These are phyloP conservation scores for Fratercula arctica DNA, from an alignment of 2,797 vertebrate species.

Conservation along the genomic window DNA sequence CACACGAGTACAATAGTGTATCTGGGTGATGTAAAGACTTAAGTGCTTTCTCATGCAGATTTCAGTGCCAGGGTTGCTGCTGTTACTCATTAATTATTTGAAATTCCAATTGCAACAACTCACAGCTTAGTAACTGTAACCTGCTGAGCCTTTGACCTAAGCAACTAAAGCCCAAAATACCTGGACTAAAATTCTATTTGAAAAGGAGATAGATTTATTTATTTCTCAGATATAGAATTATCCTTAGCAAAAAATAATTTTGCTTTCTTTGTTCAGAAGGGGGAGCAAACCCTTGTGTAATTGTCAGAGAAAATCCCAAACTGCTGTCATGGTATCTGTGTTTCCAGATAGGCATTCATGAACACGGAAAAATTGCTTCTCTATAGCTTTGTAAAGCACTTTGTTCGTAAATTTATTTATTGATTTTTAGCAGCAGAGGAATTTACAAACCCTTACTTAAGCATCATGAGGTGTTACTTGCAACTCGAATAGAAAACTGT, in stretches of 20 bases:
- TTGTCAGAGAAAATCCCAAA: neutral
- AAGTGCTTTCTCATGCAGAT: neutral
- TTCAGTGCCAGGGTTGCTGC: neutral
- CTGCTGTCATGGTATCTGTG: neutral
- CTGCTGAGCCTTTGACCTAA: neutral
- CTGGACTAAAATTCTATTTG: neutral
- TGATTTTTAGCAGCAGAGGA: neutral
- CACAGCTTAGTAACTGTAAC: neutral
- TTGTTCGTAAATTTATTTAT: neutral
- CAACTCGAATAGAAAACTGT: neutral
- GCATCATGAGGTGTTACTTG: neutral
- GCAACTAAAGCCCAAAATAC: neutral
- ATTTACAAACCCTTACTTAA: neutral
- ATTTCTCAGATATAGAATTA: neutral
- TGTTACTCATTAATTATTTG: slow-evolving; percentile 32
- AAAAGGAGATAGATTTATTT: neutral
- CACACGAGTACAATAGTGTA: neutral
- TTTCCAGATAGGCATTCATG: neutral
- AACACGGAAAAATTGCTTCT: neutral
- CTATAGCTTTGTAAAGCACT: neutral
- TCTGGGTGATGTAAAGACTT: neutral
- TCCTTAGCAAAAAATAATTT: neutral
- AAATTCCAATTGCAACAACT: neutral
- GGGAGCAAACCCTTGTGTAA: neutral
- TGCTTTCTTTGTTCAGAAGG: neutral